Conservation (phyloP, 2,797 vertebrate genomes). For the Telmatherina bonti region DNA sequence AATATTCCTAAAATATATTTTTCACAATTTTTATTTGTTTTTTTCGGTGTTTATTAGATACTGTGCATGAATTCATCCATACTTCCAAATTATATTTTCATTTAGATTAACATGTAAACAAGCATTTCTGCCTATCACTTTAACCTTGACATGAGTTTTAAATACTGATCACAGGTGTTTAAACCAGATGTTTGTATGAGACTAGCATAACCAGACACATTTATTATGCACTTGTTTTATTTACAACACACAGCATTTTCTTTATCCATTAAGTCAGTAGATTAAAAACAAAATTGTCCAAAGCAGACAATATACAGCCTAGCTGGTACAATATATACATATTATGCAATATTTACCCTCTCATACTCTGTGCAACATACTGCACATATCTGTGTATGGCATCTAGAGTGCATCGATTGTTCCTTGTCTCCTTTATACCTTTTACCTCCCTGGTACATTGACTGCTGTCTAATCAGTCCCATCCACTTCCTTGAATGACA, state of each 20-base stretch:
- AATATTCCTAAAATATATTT: not conserved
- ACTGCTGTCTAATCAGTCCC: constrained; percentile 57
- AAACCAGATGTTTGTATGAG: constrained; percentile 22
- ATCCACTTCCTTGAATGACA: constrained; percentile 64
- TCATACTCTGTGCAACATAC: constrained; percentile 42
- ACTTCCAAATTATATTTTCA: not conserved
- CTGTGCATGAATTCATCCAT: constrained; percentile 4
- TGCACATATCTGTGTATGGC: constrained; percentile 33
- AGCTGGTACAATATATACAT: constrained; percentile 55
- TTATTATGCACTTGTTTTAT: constrained; percentile 72
- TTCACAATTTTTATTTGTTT: not conserved
- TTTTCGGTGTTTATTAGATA: not conserved
- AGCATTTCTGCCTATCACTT: too few species aligned
- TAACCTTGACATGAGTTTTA: not conserved
- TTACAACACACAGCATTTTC: constrained; percentile 74
- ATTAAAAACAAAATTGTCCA: constrained; percentile 55
- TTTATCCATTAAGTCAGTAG: constrained; percentile 55
- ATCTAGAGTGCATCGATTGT: constrained; percentile 57
- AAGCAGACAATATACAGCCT: constrained; percentile 61
- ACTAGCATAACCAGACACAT: constrained; percentile 46
- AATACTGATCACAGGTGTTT: not conserved
- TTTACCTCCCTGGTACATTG: constrained; percentile 48
- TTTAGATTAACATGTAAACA: constrained; percentile 3
- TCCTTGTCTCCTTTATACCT: constrained; percentile 37
- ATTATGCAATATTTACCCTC: constrained; percentile 49